Evolutionary conservation across 2,888 invertebrate species (phyloP), one percentile per base, ranked within the genome.

Genomic region (Hecatera dysodea): DNA sequence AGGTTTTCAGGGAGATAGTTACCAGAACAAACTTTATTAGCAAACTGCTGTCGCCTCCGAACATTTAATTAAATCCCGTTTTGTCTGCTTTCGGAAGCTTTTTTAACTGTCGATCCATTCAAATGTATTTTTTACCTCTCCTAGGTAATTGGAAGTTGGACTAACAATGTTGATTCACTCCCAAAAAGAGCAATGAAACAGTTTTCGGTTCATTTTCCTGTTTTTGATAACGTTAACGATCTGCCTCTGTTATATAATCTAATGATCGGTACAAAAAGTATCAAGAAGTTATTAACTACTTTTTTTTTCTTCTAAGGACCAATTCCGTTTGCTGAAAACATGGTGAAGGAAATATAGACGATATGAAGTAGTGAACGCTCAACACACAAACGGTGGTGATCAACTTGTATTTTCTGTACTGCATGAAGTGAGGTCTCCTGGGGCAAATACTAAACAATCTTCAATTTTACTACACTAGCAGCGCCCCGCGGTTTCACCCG

Each of bases 21-120:
- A 61, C 24, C 9, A 27, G 52, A 81, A 81, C 74, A 65, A 74
- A 74, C 70, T 78, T 79, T 52, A 66, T 81, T 67, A 74, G 33
- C 53, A 29, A 44, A 52, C 56, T 48, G 12, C 44, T 56, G 68
- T 66, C 66, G 68, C 68, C 33, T 39, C 53, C 7, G 66, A 67
- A 62, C 65, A 64, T 70, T 53, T 73, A 77, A 80, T 74, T 78
- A 80, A 65, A 67, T 62, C 65, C 59, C 66, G 44, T 61, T 73
- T 65, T 57, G 44, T 53, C 63, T 56, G 63, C 36, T 67, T 48
- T 42, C 56, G 7, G 17, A 24, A 17, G 12, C 12, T 44, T 63
- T 78, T 75, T 71, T 75, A 24, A 36, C 33, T n/a, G n/a, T 4
- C 22, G 15, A 53, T 44, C n/a, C 42, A 39, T 80, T 59, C 11